Percentiles rank a stretch among this genome's conserved stretches.
These are phyloP conservation scores for Cybosia mesomella DNA, from an alignment of 2,888 invertebrate species.

Conservation along the genomic window DNA sequence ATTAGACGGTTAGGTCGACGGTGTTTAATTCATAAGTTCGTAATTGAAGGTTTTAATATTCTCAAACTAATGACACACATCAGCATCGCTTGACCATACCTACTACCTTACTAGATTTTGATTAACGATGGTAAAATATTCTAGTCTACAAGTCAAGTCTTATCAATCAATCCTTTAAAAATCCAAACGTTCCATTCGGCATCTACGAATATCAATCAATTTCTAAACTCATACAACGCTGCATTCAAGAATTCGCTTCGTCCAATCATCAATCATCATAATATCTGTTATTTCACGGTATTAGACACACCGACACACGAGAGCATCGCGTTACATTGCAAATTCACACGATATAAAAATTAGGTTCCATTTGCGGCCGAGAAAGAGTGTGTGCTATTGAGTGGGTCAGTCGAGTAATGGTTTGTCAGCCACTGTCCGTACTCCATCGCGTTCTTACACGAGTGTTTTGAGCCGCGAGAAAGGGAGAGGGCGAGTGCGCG, in stretches of 20 bases:
- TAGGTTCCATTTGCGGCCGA: constrained; percentile 86
- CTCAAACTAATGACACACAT: not conserved
- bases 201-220: constrained; percentile 35
- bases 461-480: constrained; percentile 40
- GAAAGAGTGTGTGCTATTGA: constrained; percentile 86
- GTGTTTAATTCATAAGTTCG: not conserved
- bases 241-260: constrained; percentile 51
- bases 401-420: constrained; percentile 87
- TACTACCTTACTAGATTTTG: not conserved
- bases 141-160: constrained; percentile 11
- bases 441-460: constrained; percentile 59
- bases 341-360: constrained; percentile 84
- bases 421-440: constrained; percentile 76
- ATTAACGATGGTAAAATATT: not conserved
- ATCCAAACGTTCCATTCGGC: constrained; percentile 19
- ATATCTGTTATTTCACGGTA: constrained; percentile 76
- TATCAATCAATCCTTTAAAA: constrained; percentile 23
- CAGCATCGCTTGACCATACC: not conserved
- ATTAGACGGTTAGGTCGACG: too few relatives aligned
- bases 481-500: constrained; percentile 63
- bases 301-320: constrained; percentile 59
- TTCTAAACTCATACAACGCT: constrained; percentile 40
- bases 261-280: constrained; percentile 61
- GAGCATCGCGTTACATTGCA: constrained; percentile 71
- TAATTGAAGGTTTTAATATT: not conserved